phyloP scores from a whole-genome alignment of 2,797 vertebrate genomes.

The Sebastiscus albofasciatus region DNA sequence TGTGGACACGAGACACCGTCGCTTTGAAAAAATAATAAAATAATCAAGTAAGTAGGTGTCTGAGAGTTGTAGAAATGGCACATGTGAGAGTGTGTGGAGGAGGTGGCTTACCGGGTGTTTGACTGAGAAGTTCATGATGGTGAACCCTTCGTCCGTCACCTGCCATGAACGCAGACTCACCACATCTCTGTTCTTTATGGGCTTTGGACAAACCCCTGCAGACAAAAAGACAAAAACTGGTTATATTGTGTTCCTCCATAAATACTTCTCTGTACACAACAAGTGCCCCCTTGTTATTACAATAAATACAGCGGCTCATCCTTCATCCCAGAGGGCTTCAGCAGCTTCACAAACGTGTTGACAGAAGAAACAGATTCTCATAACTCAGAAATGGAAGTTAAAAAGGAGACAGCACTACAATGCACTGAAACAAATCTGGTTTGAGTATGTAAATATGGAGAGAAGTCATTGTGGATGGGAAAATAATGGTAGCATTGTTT shows the following conservation, averaged over 20 bases:
- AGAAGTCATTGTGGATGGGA: neutral
- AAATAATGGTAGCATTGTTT: neutral
- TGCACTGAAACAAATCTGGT: neutral
- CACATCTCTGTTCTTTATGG: constrained; percentile 83
- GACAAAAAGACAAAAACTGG: neutral
- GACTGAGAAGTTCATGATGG: constrained; percentile 83
- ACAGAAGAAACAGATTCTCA: neutral
- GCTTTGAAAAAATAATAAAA: neutral
- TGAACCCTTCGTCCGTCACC: constrained; percentile 76
- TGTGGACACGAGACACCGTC: neutral
- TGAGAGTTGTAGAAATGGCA: neutral
- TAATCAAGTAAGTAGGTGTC: neutral
- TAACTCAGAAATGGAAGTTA: neutral
- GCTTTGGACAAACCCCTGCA: constrained; percentile 82
- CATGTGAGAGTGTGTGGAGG: neutral
- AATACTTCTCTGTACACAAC: neutral
- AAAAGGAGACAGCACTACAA: too few relatives aligned
- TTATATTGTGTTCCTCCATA: neutral
- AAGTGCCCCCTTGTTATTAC: constrained; percentile 45
- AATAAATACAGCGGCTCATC: constrained; percentile 46
- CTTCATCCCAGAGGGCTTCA: neutral
- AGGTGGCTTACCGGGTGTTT: constrained; percentile 79
- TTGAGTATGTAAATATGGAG: neutral
- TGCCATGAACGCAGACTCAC: constrained; percentile 85
- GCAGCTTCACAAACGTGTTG: neutral